phyloP scores from a whole-genome alignment of 2,888 invertebrate genomes.

The Mesorhabditis spiculigera region DNA sequence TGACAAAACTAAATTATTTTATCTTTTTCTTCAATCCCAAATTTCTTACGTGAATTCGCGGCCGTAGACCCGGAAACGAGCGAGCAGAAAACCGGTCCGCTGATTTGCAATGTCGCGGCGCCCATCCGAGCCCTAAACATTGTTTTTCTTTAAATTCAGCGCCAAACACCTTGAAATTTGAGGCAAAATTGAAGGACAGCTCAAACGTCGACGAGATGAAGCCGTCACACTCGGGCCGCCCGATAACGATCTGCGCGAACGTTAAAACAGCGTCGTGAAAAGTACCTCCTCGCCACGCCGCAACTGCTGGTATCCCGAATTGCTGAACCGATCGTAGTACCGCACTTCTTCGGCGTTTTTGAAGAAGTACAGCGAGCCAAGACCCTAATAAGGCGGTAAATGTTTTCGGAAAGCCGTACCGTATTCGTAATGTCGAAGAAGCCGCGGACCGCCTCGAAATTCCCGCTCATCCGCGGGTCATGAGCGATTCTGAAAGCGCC shows the following conservation, averaged over 20 bases:
- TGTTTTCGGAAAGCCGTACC: conserved; percentile 11
- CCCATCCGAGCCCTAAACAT: conserved; percentile 36
- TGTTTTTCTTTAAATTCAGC: neutral
- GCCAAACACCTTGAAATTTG: conserved; percentile 32
- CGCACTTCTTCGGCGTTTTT: conserved; percentile 25
- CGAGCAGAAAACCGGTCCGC: conserved; percentile 37
- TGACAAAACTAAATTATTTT: conserved; percentile 26
- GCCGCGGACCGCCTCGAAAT: conserved; percentile 31
- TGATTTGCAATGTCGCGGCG: conserved; percentile 34
- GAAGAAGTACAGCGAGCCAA: conserved; percentile 44
- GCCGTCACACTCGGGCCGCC: conserved; percentile 30
- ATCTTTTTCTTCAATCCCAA: neutral
- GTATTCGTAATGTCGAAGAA: conserved; percentile 42
- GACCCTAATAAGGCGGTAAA: conserved; percentile 23
- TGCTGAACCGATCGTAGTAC: conserved; percentile 39
- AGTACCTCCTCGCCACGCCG: neutral
- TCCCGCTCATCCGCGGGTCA: conserved; percentile 29
- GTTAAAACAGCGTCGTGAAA: neutral
- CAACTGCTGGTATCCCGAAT: conserved; percentile 33
- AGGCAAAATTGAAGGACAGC: conserved; percentile 26
- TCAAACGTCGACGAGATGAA: conserved; percentile 41
- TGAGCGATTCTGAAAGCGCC: conserved; percentile 33
- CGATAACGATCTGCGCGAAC: neutral
- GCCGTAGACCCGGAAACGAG: conserved; percentile 39
- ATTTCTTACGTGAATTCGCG: conserved; percentile 28